Base-by-base conservation (phyloP, 2,888 invertebrate genomes). In the Alcis repandata region DNA sequence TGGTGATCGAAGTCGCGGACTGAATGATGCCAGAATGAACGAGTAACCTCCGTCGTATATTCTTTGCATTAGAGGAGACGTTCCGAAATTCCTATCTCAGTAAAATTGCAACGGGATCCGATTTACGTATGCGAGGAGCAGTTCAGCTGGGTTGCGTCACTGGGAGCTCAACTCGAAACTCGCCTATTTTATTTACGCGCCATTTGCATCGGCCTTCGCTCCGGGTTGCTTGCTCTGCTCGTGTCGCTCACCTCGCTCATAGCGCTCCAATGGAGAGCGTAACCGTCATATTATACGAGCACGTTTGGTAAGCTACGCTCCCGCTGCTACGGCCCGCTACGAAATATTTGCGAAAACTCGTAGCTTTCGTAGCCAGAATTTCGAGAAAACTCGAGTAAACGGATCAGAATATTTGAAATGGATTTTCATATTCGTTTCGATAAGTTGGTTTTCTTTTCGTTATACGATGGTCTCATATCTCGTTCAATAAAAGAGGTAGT, bases 171-270 rank as follows among this genome's bases (percentile, higher is more conserved):
- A 54, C 77, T 74, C 73, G 63, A 63, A 69, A 73, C 69, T 68
- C 78, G 87, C 86, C 80, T 90, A 86, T 88, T 85, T 91, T 90
- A 92, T 91, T 90, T 87, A 90, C 84, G 79, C 79, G 72, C 82
- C 84, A 89, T 89, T 87, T 87, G 82, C 85, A 84, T 77, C 79
- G 75, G 78, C 74, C 72, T 69, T 70, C 73, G 74, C 72, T 33
- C 49, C 43, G 41, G 69, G 56, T 69, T 64, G 67, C 66, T 74
- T 75, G 75, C 75, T 71, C 71, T 74, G 73, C 75, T 74, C 69
- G 19, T 20, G 32, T 71, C 75, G 75, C 76, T 60, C 78, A 60
- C 72, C 53, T 70, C 67, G 67, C 68, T 75, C 76, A 76, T 74
- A 74, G 74, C 76, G 73, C 76, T 74, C 68, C 65, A 71, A 67